phyloP scores from a whole-genome alignment of 2,797 vertebrate genomes.

The Clarias pachynema region DNA sequence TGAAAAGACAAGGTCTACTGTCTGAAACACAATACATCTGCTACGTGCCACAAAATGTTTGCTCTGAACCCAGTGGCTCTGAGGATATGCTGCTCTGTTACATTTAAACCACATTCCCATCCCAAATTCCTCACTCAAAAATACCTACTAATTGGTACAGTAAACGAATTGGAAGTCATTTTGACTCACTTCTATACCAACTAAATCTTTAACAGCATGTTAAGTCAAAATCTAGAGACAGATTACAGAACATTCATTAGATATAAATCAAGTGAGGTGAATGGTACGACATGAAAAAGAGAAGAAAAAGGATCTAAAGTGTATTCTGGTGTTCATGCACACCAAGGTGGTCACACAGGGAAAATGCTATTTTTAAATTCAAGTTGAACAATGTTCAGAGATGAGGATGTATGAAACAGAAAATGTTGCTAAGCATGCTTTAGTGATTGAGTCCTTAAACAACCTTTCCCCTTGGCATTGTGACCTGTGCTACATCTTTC shows the following conservation, averaged over 20 bases:
- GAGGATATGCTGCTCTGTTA: neutral
- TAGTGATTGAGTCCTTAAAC: neutral
- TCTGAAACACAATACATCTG: conserved; percentile 48
- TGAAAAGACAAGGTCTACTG: conserved; percentile 41
- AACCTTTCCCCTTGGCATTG: neutral
- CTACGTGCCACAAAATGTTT: conserved; percentile 19
- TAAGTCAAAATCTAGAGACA: neutral
- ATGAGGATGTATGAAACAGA: neutral
- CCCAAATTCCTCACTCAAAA: neutral
- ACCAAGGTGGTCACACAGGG: neutral
- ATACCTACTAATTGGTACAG: neutral
- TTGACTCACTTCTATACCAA: neutral
- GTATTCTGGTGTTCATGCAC: neutral
- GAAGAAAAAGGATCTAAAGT: neutral
- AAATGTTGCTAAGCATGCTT: neutral
- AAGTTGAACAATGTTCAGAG: neutral
- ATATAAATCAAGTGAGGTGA: neutral
- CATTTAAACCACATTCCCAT: neutral
- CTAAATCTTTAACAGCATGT: neutral
- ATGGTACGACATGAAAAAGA: neutral
- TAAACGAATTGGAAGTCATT: neutral
- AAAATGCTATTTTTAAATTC: neutral
- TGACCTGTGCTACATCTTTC: neutral
- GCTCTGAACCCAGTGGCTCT: neutral
- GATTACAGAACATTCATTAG: neutral